Percentiles rank a stretch among this genome's conserved stretches.
phyloP scores from a whole-genome alignment of 2,888 invertebrate species.

The Hartigia nigra region DNA sequence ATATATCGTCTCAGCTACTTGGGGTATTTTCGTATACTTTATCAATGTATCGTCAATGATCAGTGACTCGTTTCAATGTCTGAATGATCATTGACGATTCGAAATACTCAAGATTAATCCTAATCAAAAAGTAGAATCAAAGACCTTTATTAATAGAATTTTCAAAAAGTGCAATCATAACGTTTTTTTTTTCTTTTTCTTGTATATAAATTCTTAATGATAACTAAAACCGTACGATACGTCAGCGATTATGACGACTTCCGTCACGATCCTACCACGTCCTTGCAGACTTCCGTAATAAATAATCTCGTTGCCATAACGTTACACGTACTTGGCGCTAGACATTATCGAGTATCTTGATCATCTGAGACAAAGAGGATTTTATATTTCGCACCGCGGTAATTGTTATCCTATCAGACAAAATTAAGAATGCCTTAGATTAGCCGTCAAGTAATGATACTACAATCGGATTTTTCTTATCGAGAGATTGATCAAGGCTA shows the following conservation, averaged over 20 bases:
- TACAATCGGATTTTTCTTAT: background rate
- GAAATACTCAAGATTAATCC: background rate
- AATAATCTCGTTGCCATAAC: slow-evolving; percentile 19
- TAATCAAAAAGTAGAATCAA: background rate
- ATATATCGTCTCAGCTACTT: background rate
- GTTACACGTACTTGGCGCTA: background rate
- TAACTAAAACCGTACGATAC: background rate
- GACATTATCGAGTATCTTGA: background rate
- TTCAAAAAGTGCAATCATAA: too few species aligned
- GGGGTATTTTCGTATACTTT: background rate
- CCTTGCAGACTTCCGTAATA: slow-evolving; percentile 20
- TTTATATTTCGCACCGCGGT: background rate
- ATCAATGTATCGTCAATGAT: background rate
- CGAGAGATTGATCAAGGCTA: background rate
- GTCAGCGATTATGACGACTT: slow-evolving; percentile 16
- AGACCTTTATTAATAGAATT: background rate
- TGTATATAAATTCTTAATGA: background rate
- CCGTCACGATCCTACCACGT: slow-evolving; percentile 23
- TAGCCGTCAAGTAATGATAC: background rate
- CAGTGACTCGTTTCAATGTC: background rate
- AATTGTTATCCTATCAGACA: background rate
- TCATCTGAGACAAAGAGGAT: background rate
- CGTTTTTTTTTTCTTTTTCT: too few species aligned
- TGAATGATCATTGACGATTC: background rate
- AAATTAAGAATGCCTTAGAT: background rate